These are phyloP conservation scores for Drosophila anomelani DNA, from an alignment of 2,888 invertebrate genomes.

Conservation along the genomic window DNA sequence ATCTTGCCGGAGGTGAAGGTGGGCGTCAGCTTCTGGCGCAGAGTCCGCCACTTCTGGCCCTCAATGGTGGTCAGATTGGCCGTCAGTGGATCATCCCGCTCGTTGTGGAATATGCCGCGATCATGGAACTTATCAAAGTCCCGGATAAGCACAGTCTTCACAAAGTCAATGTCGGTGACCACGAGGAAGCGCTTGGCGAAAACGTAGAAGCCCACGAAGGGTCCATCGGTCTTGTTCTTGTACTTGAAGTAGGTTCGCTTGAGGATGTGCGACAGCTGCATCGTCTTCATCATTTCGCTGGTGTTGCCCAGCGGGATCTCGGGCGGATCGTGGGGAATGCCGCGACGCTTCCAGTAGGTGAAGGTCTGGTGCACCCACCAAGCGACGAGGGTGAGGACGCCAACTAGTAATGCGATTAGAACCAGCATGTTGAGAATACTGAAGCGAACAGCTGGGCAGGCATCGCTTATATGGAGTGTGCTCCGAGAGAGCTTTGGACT, in stretches of 20 bases:
- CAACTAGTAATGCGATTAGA: conserved; percentile 21
- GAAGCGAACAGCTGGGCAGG: background rate
- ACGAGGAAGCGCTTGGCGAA: conserved; percentile 65
- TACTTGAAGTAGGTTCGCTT: conserved; percentile 66
- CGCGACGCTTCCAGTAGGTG: conserved; percentile 61
- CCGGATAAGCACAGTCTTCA: conserved; percentile 75
- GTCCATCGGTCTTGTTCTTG: conserved; percentile 64
- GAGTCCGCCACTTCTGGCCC: conserved; percentile 82
- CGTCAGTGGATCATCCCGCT: conserved; percentile 82
- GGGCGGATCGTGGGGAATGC: conserved; percentile 67
- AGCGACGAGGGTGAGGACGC: conserved; percentile 14
- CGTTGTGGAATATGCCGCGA: conserved; percentile 80
- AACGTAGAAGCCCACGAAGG: conserved; percentile 78
- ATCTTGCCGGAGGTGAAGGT: conserved; percentile 82
- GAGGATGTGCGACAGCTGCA: conserved; percentile 58
- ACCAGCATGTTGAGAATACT: conserved; percentile 19
- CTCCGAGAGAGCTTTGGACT: conserved; percentile 12
- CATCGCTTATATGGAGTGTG: background rate
- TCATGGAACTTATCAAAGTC: conserved; percentile 81
- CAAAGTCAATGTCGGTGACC: conserved; percentile 73
- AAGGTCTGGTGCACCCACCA: conserved; percentile 55
- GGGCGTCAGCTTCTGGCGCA: conserved; percentile 81
- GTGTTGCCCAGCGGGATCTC: conserved; percentile 65
- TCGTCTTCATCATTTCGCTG: conserved; percentile 47
- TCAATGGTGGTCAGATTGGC: conserved; percentile 83